Conservation (phyloP, 2,113 vertebrate species). For the Poecile atricapillus region DNA sequence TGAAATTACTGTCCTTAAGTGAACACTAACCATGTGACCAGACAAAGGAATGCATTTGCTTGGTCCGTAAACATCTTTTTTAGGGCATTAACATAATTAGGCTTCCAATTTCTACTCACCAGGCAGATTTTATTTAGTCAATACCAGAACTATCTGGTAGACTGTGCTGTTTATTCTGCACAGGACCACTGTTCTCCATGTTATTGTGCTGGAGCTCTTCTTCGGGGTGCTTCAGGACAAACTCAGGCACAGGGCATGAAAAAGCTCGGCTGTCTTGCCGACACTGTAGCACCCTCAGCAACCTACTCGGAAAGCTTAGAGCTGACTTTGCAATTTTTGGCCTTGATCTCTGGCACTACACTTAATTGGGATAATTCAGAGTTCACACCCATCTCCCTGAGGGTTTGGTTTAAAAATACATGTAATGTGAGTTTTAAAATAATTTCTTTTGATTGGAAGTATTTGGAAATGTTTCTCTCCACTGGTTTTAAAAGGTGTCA, state of each 20-base stretch:
- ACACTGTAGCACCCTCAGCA: background rate
- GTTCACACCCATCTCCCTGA: slow-evolving; percentile 63
- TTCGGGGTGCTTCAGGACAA: background rate
- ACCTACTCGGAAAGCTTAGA: background rate
- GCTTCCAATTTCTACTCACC: background rate
- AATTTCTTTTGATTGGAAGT: slow-evolving; percentile 73
- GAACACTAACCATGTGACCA: background rate
- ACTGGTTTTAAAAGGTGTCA: slow-evolving; percentile 74
- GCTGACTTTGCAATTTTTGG: slow-evolving; percentile 47
- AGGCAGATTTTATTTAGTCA: background rate
- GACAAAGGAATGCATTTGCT: background rate
- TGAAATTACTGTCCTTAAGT: background rate
- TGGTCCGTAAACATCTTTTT: slow-evolving; percentile 8
- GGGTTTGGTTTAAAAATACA: slow-evolving; percentile 62
- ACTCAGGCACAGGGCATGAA: background rate
- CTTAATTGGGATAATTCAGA: slow-evolving; percentile 71
- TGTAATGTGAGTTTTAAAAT: slow-evolving; percentile 69
- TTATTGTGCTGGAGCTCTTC: background rate
- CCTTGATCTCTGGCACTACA: slow-evolving; percentile 61
- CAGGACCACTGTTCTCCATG: background rate
- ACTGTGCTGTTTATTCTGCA: background rate
- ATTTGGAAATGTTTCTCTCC: slow-evolving; percentile 72
- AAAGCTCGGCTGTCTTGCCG: background rate
- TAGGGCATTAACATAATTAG: background rate
- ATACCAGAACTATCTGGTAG: background rate